Percentiles rank a stretch among this genome's conserved stretches.
Conservation (phyloP, 92 coral and sea anemone genomes). For the Montipora capitata region DNA sequence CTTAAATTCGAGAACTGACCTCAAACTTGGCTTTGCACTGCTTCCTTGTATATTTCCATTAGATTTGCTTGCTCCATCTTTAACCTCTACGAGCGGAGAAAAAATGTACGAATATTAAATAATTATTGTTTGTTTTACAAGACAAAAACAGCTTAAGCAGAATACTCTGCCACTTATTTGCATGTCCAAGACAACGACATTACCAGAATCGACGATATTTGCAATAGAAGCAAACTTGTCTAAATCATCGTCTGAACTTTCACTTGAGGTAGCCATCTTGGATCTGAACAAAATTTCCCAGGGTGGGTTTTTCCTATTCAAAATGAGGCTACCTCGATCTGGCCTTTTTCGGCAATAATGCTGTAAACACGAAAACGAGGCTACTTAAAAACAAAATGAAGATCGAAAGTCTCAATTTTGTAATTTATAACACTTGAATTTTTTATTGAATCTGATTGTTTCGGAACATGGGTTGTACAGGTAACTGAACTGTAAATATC, state of each 20-base stretch:
- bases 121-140: neutral
- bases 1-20: slow-evolving; percentile 14
- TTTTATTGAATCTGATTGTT: neutral
- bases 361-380: slow-evolving; percentile 22
- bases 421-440: neutral
- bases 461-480: slow-evolving; percentile 27
- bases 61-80: neutral
- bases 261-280: slow-evolving; percentile 85
- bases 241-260: slow-evolving; percentile 83
- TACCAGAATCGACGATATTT: slow-evolving; percentile 78
- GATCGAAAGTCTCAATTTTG: neutral
- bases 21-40: slow-evolving; percentile 37
- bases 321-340: slow-evolving; percentile 2
- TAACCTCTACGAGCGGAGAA: neutral
- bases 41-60: slow-evolving; percentile 17
- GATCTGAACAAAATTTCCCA: neutral
- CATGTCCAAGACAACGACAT: too few species aligned
- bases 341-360: neutral
- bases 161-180: too few species aligned
- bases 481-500: neutral
- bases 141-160: neutral
- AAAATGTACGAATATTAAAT: too few species aligned
- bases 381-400: slow-evolving; percentile 45
- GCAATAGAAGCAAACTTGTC: slow-evolving; percentile 82
- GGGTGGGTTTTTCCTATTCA: neutral